Evolutionary conservation across 1,140 invertebrate species (phyloP), one percentile per base, ranked within the genome.

Genomic region (Batillaria attramentaria): DNA sequence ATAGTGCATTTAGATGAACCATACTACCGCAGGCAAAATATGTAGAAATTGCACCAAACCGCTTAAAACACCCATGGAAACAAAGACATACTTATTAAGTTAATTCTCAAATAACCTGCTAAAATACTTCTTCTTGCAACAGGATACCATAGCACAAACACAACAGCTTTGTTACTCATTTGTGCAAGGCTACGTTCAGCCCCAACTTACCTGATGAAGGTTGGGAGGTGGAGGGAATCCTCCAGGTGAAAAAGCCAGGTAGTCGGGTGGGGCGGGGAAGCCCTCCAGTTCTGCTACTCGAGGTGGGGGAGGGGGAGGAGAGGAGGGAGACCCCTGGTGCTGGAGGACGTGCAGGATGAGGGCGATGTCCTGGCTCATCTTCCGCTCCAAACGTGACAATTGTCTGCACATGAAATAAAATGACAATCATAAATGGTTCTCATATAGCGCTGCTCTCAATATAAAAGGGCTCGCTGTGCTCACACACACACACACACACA

Each of bases 311-410:
- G 79, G 77, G 3, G 78, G 78, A 35, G 76, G 70, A 28, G 65
- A 41, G 54, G 60, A 65, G 62, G 66, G 78, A 6, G 72, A 80
- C 3, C 70, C 66, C 50, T 87, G 85, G 39, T 85, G 79, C 68
- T 84, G 84, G 42, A 90, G 83, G 13, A 90, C 84, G n/a, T 85
- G 77, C 24, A 90, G 83, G 50, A 90, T 90, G 77, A 89, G 85
- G 20, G 87, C 77, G 28, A 90, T 88, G 75, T 90, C 89, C 37
- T 85, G 86, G 65, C 86, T 85, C 88, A 90, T 89, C 70, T 90
- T 90, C 24, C 87, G 81, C 79, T 90, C 89, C 57, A 90, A 79
- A n/a, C 87, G 78, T 28, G 83, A 86, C 54, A 90, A 81, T 78
- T 90, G 89, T 41, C 89, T 90, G 85, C 37, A 79, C 62, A 35